Evolutionary conservation across 30 jellyfish, hydroid and myxozoan genomes (phyloP), one percentile per base, ranked within the genome.

Genomic region (Nemopilema nomurai): DNA sequence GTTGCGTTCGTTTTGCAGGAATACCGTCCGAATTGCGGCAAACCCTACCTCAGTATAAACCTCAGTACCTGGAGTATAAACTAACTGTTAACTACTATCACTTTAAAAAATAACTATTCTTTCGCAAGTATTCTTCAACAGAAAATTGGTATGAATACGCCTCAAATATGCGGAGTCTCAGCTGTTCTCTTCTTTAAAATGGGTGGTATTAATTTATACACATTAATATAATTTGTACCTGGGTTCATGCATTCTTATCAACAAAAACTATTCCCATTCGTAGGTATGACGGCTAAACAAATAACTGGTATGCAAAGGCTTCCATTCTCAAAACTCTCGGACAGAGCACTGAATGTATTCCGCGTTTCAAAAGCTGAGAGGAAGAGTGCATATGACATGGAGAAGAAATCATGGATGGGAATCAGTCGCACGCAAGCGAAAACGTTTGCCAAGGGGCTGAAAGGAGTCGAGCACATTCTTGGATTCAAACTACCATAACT

Each of bases 291-390:
- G 27, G 63, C n/a, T 21, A 28, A 8, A 16, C 80, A 79, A 67
- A 27, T 79, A 49, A 18, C 69, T 20, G 51, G 49, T 20, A 13
- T 79, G 52, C 75, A 13, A 4, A 25, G 89, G 51, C 50, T 79
- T 21, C 89, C 89, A 62, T 79, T 63, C 27, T 76, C 86, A 1
- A 64, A 64, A 63, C 75, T 76, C 13, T 51, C 63, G 16, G 50
- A 29, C 30, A 21, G 16, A 50, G 86, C 30, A 18, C 1, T 76
- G 67, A 62, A 76, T 30, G 74, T 28, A 22, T 76, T 76, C 86
- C 50, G 25, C 0, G 86, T 76, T 8, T 19, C 86, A 18, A 20
- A 4, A 16, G 66, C 76, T 49, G 86, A 51, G 22, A 74, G 75
- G 24, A 76, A 52, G 32, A 49, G 22, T 49, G 86, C 86, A 9